Conservation (phyloP, 2,888 invertebrate species). For the Lampropteryx suffumata region DNA sequence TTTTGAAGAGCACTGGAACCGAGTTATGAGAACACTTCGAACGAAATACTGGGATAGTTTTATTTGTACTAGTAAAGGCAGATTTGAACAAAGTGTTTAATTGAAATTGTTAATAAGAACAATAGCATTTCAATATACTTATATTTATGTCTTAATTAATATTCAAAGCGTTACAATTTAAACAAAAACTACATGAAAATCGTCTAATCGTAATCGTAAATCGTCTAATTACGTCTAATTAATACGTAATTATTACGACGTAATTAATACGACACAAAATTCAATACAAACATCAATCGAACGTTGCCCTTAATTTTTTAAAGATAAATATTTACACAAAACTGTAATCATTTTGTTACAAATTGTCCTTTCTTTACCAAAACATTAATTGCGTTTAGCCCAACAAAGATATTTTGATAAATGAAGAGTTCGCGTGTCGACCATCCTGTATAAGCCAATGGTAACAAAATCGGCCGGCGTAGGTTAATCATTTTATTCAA, state of each 20-base stretch:
- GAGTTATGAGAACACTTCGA: constrained; percentile 1
- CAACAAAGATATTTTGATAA: constrained; percentile 36
- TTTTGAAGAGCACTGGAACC: constrained; percentile 20
- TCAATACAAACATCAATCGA: no score
- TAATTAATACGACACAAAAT: neutral
- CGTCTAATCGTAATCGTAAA: neutral
- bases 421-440: constrained; percentile 34
- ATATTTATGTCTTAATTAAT: no score
- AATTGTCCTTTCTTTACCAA: constrained; percentile 5
- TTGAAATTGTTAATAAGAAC: no score
- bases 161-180: no score
- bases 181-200: no score
- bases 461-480: constrained; percentile 52
- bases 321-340: constrained; percentile 3
- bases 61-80: no score
- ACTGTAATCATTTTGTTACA: constrained; percentile 9
- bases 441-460: constrained; percentile 35
- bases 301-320: neutral
- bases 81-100: no score
- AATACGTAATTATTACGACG: no score
- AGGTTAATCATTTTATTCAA: constrained; percentile 81
- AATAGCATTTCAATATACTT: no score
- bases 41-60: neutral
- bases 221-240: no score
- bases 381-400: constrained; percentile 29